Conservation (phyloP, 2,888 invertebrate genomes). For the Thymelicus acteon region DNA sequence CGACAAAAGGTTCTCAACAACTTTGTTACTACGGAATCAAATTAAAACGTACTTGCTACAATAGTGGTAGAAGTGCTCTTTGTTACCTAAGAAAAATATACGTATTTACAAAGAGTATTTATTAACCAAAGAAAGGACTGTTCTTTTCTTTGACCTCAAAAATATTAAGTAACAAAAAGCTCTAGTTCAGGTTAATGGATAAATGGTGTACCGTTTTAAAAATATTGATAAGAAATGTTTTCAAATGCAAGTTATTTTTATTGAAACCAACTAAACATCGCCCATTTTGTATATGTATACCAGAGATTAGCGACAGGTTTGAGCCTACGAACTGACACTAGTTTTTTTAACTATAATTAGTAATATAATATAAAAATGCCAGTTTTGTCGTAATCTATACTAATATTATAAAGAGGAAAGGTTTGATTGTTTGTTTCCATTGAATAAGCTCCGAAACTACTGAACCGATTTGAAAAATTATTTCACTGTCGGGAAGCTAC, state of each 20-base stretch:
- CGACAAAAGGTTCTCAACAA: background rate
- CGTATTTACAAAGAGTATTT: slow-evolving; percentile 29
- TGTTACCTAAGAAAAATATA: slow-evolving; percentile 23
- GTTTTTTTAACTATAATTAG: too few species aligned
- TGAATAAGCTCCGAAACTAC: too few species aligned
- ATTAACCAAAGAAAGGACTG: slow-evolving; percentile 12
- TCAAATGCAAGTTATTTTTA: background rate
- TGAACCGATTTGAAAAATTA: too few species aligned
- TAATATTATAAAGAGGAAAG: too few species aligned
- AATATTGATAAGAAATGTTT: background rate
- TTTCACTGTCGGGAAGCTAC: too few species aligned
- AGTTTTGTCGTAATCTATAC: too few species aligned
- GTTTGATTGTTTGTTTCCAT: too few species aligned
- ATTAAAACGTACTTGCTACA: slow-evolving; percentile 6
- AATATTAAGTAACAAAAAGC: slow-evolving; percentile 11
- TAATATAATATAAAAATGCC: too few species aligned
- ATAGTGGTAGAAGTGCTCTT: slow-evolving; percentile 12
- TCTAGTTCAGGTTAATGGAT: background rate
- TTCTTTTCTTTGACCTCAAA: slow-evolving; percentile 20
- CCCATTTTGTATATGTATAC: background rate
- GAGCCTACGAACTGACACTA: too few species aligned
- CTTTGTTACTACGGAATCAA: background rate
- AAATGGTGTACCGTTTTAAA: background rate
- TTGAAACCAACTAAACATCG: background rate
- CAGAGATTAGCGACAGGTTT: too few species aligned